Conservation (phyloP, 2,888 invertebrate species). For the Aphidius colemani region DNA sequence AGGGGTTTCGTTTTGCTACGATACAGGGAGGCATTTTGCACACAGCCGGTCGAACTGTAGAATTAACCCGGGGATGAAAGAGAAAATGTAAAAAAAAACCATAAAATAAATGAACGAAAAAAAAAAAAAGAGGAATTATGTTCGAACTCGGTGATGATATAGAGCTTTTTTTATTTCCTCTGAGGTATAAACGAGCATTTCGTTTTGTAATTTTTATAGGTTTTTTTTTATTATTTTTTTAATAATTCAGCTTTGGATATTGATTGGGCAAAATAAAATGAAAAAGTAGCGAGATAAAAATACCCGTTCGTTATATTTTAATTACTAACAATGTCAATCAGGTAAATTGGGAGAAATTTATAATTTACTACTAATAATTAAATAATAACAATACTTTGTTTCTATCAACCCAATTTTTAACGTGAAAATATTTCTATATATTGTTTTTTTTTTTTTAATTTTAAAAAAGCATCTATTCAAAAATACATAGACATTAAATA, state of each 20-base stretch:
- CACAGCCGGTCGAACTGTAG: conserved; percentile 43
- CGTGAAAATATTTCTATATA: too few relatives aligned
- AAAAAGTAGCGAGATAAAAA: not conserved
- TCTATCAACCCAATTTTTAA: too few relatives aligned
- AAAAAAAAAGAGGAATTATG: conserved; percentile 1
- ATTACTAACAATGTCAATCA: too few relatives aligned
- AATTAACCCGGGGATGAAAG: conserved; percentile 47
- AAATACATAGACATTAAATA: too few relatives aligned
- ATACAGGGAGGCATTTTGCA: conserved; percentile 2
- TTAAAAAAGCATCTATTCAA: too few relatives aligned
- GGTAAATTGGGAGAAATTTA: too few relatives aligned
- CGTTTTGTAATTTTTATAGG: conserved; percentile 7
- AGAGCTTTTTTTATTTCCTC: not conserved
- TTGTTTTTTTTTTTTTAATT: not conserved
- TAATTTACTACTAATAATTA: too few relatives aligned
- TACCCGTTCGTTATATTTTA: too few relatives aligned
- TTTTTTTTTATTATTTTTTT: not conserved
- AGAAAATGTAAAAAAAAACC: not conserved
- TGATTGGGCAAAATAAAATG: conserved; percentile 11
- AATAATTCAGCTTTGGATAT: not conserved
- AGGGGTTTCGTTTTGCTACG: conserved; percentile 45
- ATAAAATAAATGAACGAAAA: not conserved
- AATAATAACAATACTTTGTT: not conserved
- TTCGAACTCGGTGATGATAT: not conserved
- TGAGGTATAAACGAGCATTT: not conserved